These are phyloP conservation scores for Pyrochroa serraticornis DNA, from an alignment of 2,888 invertebrate genomes.

Conservation along the genomic window DNA sequence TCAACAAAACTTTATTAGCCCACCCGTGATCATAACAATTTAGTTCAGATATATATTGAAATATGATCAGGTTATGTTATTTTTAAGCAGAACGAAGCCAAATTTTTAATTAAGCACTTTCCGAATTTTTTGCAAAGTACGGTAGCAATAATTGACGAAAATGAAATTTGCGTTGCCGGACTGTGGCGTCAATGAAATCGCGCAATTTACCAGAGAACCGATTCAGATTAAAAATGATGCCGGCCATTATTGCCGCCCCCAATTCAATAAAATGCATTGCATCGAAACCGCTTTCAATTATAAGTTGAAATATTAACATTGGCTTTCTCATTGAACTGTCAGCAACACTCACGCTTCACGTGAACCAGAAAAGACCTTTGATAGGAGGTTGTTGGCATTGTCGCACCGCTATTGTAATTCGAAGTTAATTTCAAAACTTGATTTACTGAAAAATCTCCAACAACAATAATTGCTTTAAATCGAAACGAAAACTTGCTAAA, in stretches of 20 bases:
- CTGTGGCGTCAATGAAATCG: too few species aligned
- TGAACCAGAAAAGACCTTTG: not conserved
- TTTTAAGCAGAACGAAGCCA: too few species aligned
- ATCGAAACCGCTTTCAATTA: slow-evolving; percentile 24
- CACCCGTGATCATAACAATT: too few species aligned
- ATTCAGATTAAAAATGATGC: slow-evolving; percentile 2
- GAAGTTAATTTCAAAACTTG: not conserved
- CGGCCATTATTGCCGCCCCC: slow-evolving; percentile 2
- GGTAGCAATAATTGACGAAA: too few species aligned
- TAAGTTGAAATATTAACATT: slow-evolving; percentile 30
- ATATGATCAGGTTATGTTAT: too few species aligned
- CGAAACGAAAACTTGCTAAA: too few species aligned
- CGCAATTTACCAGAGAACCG: too few species aligned
- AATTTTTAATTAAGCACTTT: too few species aligned
- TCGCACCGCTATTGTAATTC: not conserved
- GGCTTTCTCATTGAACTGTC: slow-evolving; percentile 27
- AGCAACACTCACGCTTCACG: slow-evolving; percentile 8
- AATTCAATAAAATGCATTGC: slow-evolving; percentile 7
- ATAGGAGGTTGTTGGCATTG: slow-evolving; percentile 4
- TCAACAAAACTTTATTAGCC: too few species aligned
- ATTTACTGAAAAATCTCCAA: not conserved
- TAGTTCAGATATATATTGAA: too few species aligned
- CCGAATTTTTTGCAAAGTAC: too few species aligned
- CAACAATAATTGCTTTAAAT: not conserved
- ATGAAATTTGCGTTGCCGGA: too few species aligned